These are phyloP conservation scores for Baccha elongata DNA, from an alignment of 2,888 invertebrate genomes.

Conservation along the genomic window DNA sequence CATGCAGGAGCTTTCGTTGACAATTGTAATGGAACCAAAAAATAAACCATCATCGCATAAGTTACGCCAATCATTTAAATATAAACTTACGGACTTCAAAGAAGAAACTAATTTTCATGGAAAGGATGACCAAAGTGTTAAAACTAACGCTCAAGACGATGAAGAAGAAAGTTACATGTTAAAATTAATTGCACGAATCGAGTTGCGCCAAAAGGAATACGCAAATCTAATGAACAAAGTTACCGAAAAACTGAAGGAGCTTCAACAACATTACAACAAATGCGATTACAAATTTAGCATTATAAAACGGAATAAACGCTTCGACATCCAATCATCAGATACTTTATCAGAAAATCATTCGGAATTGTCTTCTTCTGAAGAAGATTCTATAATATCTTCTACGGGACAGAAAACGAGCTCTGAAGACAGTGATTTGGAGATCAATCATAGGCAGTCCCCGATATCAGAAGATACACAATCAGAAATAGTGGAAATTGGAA, in stretches of 20 bases:
- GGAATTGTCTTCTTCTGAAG: too few relatives aligned
- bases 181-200: constrained; percentile 15
- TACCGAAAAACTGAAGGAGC: neutral
- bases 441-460: constrained; percentile 10
- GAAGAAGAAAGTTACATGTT: neutral
- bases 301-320: neutral
- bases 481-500: constrained; percentile 76
- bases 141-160: too few relatives aligned
- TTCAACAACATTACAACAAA: neutral
- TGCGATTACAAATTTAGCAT: constrained; percentile 1
- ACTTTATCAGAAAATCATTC: too few relatives aligned
- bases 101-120: too few relatives aligned
- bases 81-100: neutral
- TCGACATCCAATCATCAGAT: too few relatives aligned
- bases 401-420: neutral
- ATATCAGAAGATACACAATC: neutral
- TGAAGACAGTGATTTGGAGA: neutral
- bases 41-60: neutral
- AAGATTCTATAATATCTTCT: neutral
- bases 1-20: too few relatives aligned
- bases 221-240: neutral
- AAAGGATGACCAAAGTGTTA: too few relatives aligned
- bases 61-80: neutral
- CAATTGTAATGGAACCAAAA: too few relatives aligned
- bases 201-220: constrained; percentile 1